Percentiles rank a stretch among this genome's conserved stretches.
Conservation (phyloP, 2,113 vertebrate species). For the Scatophagus argus region DNA sequence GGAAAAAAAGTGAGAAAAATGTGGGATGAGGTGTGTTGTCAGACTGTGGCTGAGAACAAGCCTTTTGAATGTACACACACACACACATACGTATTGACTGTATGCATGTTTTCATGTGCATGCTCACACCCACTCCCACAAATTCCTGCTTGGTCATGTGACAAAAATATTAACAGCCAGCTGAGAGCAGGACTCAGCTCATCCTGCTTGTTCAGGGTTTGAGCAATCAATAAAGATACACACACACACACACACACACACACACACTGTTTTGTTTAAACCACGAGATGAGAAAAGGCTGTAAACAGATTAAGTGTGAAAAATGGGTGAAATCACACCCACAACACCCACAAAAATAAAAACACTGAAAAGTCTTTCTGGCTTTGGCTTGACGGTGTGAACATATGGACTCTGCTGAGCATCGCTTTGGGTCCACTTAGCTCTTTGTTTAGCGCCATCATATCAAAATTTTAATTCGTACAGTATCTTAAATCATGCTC, state of each 20-base stretch:
- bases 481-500: neutral
- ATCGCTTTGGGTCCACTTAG: neutral
- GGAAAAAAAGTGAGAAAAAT: slow-evolving; percentile 4
- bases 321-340: slow-evolving; percentile 10
- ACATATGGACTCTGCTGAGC: no score
- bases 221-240: slow-evolving; percentile 37
- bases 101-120: neutral
- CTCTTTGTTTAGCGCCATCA: neutral
- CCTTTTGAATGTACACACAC: slow-evolving; percentile 2
- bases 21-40: slow-evolving; percentile 26
- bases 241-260: slow-evolving; percentile 11
- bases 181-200: slow-evolving; percentile 23
- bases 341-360: slow-evolving; percentile 13
- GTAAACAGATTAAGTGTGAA: slow-evolving; percentile 20
- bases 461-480: no score
- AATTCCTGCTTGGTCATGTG: slow-evolving; percentile 64
- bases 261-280: slow-evolving; percentile 9
- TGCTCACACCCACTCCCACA: slow-evolving; percentile 21
- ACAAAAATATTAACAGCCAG: slow-evolving; percentile 40
- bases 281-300: neutral
- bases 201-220: slow-evolving; percentile 13
- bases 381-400: neutral
- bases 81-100: neutral
- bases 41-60: neutral
- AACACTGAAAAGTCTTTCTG: neutral